Evolutionary conservation across 2,113 vertebrate genomes (phyloP).

Genomic region (Ochotona princeps): DNA sequence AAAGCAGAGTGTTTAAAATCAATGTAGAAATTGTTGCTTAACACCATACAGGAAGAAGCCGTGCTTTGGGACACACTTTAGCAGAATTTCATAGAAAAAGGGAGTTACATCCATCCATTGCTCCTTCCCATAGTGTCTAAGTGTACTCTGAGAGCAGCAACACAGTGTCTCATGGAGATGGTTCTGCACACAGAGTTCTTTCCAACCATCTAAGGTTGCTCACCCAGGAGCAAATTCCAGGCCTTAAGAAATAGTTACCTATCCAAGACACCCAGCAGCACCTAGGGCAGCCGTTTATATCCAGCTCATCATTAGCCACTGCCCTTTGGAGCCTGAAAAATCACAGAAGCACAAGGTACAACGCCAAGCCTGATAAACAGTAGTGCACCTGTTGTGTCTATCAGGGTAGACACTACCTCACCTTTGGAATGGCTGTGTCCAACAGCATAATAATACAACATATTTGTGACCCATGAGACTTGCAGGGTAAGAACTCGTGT

Average conservation of each 20-base stretch:
- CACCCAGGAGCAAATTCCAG: background rate
- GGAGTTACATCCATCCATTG: background rate
- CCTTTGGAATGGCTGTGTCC: background rate
- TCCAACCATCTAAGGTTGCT: background rate
- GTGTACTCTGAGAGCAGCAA: background rate
- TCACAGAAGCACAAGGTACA: background rate
- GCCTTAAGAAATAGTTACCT: background rate
- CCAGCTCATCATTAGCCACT: background rate
- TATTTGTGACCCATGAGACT: background rate
- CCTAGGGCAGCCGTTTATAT: conserved; percentile 19
- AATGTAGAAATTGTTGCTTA: conserved; percentile 14
- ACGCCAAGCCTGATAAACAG: background rate
- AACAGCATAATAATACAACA: background rate
- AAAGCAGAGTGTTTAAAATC: background rate
- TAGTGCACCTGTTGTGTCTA: background rate
- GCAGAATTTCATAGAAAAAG: background rate
- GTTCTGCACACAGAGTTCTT: background rate
- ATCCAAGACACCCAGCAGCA: background rate
- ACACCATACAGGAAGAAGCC: background rate
- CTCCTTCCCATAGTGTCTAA: background rate
- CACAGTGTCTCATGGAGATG: background rate
- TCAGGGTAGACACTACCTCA: background rate
- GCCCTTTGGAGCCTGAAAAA: background rate
- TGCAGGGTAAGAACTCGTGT: background rate
- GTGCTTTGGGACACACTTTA: background rate